Evolutionary conservation across 2,888 invertebrate genomes (phyloP), one percentile per base, ranked within the genome.

Genomic region (Nyleta sp.): DNA sequence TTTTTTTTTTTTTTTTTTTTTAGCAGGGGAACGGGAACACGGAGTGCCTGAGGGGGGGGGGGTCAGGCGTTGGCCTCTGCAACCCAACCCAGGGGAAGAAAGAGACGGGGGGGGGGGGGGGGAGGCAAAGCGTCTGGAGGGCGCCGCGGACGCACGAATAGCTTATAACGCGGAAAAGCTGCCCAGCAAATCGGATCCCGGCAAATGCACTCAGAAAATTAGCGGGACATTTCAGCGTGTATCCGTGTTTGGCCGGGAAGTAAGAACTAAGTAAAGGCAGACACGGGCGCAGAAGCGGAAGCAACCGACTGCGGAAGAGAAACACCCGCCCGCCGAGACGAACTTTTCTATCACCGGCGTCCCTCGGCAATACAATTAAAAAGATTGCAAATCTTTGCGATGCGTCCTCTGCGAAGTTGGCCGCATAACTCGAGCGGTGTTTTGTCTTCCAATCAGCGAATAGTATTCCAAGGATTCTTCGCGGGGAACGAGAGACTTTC

Each of bases 341-440:
- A 89, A 89, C 86, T 89, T 88, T 89, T 87, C 88, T 87, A 87
- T 89, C 88, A 84, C 81, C 82, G 82, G 50, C 79, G 80, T 78
- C 77, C 73, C 44, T 72, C 71, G 81, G 83, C 85, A 87, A 88
- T 86, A 86, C 87, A 88, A 89, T 89, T 89, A 89, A 88, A 88
- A 88, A 87, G 88, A 88, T 89, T 88, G 87, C 83, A 67, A 84
- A 88, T 86, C 85, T 87, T 86, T 67, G 77, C 52, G 48, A 64
- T 71, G 75, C 53, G 65, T 52, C 71, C 70, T 73, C 60, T 59
- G 38, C 52, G 55, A 82, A 84, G 82, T 83, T 81, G 55, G 79
- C 72, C 78, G 81, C 80, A 79, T 82, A 81, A 82, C 80, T 84
- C 75, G 80, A 70, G 74, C 59, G 80, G 81, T 86, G 84, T 87